Percentiles rank a stretch among this genome's conserved stretches.
Evolutionary conservation across 1,140 invertebrate genomes (phyloP).

Genomic region (Medauroidea extradentata): DNA sequence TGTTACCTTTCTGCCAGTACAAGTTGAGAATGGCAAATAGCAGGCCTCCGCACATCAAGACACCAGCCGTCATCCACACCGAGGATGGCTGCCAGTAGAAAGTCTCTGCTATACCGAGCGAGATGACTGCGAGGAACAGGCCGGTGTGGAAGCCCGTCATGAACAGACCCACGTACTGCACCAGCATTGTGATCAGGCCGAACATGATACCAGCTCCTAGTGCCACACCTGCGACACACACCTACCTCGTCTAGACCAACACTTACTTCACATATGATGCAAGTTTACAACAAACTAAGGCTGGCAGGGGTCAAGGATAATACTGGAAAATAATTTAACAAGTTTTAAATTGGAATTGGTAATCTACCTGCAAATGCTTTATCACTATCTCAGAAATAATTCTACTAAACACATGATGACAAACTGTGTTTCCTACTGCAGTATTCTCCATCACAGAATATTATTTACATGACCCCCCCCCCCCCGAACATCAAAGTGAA

Average conservation of each 20-base stretch:
- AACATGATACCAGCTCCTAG: conserved; percentile 70
- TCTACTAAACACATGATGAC: no score
- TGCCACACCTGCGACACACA: conserved; percentile 53
- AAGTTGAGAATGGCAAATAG: conserved; percentile 67
- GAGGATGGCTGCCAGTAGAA: conserved; percentile 36
- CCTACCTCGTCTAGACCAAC: background rate
- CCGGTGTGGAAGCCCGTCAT: conserved; percentile 79
- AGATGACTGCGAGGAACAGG: conserved; percentile 56
- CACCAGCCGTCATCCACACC: conserved; percentile 64
- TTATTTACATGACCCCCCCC: no score
- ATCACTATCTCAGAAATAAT: no score
- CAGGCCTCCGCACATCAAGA: conserved; percentile 61
- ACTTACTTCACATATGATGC: no score
- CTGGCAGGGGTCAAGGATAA: background rate
- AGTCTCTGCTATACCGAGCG: conserved; percentile 52
- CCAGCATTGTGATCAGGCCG: conserved; percentile 74
- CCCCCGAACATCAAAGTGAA: no score
- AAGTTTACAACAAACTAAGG: background rate
- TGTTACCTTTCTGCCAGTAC: conserved; percentile 64
- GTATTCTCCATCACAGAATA: no score
- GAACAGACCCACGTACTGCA: conserved; percentile 79
- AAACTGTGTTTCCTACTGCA: no score
- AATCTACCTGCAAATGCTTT: no score
- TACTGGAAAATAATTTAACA: no score
- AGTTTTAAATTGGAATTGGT: no score